Conservation (phyloP, 2,113 vertebrate species). For the Onychorhynchus coronatus region DNA sequence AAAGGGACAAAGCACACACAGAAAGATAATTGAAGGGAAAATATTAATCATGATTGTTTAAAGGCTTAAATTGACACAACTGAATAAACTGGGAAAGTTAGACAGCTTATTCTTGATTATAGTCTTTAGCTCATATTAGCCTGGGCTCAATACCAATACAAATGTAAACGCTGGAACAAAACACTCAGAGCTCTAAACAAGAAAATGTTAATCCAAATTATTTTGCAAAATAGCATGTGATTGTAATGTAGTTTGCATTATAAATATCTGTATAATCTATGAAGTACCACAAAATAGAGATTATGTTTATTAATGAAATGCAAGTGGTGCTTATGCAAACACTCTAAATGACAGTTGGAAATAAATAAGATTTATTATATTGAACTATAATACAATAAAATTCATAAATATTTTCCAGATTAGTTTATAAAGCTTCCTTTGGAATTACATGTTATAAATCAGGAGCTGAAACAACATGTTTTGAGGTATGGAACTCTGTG, state of each 20-base stretch:
- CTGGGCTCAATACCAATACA: constrained; percentile 12
- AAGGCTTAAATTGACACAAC: background rate
- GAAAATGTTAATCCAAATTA: constrained; percentile 23
- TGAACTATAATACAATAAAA: background rate
- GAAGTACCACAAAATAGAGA: background rate
- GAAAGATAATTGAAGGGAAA: background rate
- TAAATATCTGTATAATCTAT: background rate
- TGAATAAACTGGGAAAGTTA: background rate
- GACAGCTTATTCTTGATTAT: constrained; percentile 5
- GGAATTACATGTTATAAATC: background rate
- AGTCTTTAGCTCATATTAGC: constrained; percentile 11
- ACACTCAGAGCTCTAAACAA: background rate
- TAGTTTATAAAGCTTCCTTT: background rate
- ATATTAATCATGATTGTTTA: background rate
- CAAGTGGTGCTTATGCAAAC: background rate
- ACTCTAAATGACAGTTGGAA: background rate
- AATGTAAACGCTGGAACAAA: background rate
- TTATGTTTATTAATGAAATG: constrained; percentile 10
- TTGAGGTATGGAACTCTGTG: background rate
- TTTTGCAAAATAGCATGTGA: background rate
- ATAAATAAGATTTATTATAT: background rate
- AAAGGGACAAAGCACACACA: background rate
- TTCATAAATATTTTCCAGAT: background rate
- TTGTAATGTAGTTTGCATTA: background rate
- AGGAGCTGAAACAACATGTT: background rate